Evolutionary conservation across 2,888 invertebrate genomes (phyloP).

Genomic region (Sipha maydis): DNA sequence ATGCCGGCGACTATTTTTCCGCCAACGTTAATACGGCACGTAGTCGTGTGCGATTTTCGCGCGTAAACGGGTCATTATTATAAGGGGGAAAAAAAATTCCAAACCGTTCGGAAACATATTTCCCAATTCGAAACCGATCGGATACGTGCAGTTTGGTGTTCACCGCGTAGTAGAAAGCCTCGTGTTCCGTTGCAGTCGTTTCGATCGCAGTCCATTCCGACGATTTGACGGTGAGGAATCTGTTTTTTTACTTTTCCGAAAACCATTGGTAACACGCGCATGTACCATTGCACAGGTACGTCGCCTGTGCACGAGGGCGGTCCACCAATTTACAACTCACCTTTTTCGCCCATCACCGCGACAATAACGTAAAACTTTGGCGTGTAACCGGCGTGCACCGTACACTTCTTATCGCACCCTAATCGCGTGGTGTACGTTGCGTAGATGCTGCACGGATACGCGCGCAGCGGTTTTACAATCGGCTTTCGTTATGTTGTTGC

Average conservation of each 20-base stretch:
- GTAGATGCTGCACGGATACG: background rate
- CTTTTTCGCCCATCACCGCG: slow-evolving; percentile 5
- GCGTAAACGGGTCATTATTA: background rate
- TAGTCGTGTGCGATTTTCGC: background rate
- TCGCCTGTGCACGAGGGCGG: background rate
- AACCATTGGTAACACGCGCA: too few relatives aligned
- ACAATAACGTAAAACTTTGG: slow-evolving; percentile 39
- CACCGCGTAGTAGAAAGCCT: too few relatives aligned
- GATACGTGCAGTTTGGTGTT: too few relatives aligned
- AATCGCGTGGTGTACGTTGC: background rate
- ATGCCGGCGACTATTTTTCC: background rate
- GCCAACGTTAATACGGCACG: background rate
- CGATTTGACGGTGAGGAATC: too few relatives aligned
- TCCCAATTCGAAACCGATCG: too few relatives aligned
- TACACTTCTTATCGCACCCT: slow-evolving; percentile 34
- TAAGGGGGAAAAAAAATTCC: too few relatives aligned
- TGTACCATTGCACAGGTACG: too few relatives aligned
- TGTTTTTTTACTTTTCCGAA: too few relatives aligned
- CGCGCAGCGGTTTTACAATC: slow-evolving; percentile 43
- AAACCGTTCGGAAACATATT: too few relatives aligned
- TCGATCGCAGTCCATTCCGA: too few relatives aligned
- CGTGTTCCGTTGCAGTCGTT: too few relatives aligned
- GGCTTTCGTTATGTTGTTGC: slow-evolving; percentile 37
- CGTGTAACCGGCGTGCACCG: background rate
- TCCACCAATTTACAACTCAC: slow-evolving; percentile 15